phyloP scores from a whole-genome alignment of 2,888 invertebrate genomes.

The Oscheius sp. region DNA sequence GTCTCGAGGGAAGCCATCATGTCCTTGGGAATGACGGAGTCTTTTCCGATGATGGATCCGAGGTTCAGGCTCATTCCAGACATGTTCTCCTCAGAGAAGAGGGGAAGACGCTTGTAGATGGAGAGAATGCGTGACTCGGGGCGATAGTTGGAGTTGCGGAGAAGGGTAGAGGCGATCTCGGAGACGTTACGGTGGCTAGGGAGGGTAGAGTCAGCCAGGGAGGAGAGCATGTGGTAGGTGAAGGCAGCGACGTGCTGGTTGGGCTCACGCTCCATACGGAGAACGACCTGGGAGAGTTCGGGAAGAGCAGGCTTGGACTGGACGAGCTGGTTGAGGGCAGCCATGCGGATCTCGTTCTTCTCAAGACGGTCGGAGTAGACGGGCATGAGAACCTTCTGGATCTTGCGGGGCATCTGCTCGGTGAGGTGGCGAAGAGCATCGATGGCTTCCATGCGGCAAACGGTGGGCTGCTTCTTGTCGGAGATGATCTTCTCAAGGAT shows the following conservation, averaged over 20 bases:
- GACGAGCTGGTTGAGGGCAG: slow-evolving; percentile 61
- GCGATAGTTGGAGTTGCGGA: slow-evolving; percentile 48
- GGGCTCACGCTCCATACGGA: slow-evolving; percentile 53
- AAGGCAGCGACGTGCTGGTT: slow-evolving; percentile 62
- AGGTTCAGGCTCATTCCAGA: slow-evolving; percentile 57
- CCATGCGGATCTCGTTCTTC: slow-evolving; percentile 61
- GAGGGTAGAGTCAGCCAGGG: slow-evolving; percentile 57
- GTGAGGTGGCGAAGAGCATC: slow-evolving; percentile 62
- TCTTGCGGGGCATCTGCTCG: slow-evolving; percentile 52
- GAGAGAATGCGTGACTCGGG: slow-evolving; percentile 47
- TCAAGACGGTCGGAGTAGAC: slow-evolving; percentile 61
- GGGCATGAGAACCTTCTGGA: slow-evolving; percentile 63
- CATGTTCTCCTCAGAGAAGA: slow-evolving; percentile 53
- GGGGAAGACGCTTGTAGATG: slow-evolving; percentile 51
- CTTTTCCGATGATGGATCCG: slow-evolving; percentile 59
- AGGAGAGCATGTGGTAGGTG: slow-evolving; percentile 55
- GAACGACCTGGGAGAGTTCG: slow-evolving; percentile 61
- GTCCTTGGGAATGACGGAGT: slow-evolving; percentile 60
- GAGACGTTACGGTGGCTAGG: slow-evolving; percentile 59
- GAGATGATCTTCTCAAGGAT: slow-evolving; percentile 68
- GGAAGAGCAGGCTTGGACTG: slow-evolving; percentile 55
- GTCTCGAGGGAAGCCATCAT: slow-evolving; percentile 58
- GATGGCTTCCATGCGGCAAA: slow-evolving; percentile 65
- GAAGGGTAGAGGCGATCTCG: slow-evolving; percentile 42
- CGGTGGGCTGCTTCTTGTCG: slow-evolving; percentile 53